Evolutionary conservation across 2,888 invertebrate genomes (phyloP), one percentile per base, ranked within the genome.

Genomic region (Magallana nippona): DNA sequence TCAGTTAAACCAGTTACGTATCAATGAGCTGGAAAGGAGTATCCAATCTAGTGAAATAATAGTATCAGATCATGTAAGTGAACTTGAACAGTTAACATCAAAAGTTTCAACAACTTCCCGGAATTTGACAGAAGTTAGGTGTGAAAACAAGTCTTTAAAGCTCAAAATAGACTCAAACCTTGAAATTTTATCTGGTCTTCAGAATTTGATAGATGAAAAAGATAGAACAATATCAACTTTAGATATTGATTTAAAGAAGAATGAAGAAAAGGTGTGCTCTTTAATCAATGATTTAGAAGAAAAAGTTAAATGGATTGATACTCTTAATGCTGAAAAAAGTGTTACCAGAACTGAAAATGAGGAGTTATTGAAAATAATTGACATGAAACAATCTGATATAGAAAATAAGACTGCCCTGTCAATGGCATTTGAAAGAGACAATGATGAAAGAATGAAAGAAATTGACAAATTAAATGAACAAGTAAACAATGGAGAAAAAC

Each of bases 1-100:
- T 11, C 27, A 22, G 8, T 22, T 32, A 1, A 15, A 10, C 27
- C 71, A 71, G 32, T 27, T 22, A 15, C 15, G 32, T 71, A 11
- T 71, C 3, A 13, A 71, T 71, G 71, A 71, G 32, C 13, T 13
- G 2, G 71, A 71, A 32, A 71, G 15, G 15, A 71, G 71, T 71
- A 32, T 27, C 15, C 71, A 32, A 27, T 22, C 15, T 27, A 71
- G 22, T 32, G 22, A 71, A 15, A 15, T 71, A 27, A 27, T 71
- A 32, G 15, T 71, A 71, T 71, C 71, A 27, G 71, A 71, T 5
- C 15, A 71, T 27, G 19, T 32, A 8, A 27, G 32, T 71, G 71
- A 71, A 71, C 5, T 71, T 27, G 71, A 71, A 71, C 32, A 71
- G 15, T 71, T 71, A 27, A 27, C 71, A 71, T 71, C 71, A 22